Evolutionary conservation across 2,797 vertebrate genomes (phyloP).

Genomic region (Hoplostethus atlanticus): DNA sequence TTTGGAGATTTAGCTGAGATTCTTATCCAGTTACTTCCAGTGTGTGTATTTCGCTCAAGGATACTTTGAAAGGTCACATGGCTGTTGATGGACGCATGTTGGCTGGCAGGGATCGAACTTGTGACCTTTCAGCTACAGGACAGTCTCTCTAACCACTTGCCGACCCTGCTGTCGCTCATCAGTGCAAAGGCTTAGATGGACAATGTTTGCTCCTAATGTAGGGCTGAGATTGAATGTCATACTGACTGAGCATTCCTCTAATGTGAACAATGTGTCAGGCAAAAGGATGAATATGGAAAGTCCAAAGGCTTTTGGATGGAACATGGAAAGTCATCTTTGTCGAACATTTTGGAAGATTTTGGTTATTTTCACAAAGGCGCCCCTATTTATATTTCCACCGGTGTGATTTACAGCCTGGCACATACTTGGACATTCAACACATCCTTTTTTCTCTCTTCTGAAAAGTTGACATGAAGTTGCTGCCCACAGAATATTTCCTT

Average conservation of each 20-base stretch:
- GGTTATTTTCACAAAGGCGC: slow-evolving; percentile 51
- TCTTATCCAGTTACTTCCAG: slow-evolving; percentile 22
- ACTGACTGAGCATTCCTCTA: slow-evolving; percentile 16
- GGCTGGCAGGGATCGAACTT: too few relatives aligned
- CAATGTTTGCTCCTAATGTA: neutral
- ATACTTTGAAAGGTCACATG: neutral
- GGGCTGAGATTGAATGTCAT: neutral
- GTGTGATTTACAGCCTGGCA: slow-evolving; percentile 61
- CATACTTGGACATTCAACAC: slow-evolving; percentile 49
- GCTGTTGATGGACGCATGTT: too few relatives aligned
- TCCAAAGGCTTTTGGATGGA: slow-evolving; percentile 36
- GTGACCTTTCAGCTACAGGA: too few relatives aligned
- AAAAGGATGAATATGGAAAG: slow-evolving; percentile 49
- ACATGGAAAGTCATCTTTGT: slow-evolving; percentile 45
- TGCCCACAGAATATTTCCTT: slow-evolving; percentile 48
- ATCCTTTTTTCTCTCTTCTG: slow-evolving; percentile 35
- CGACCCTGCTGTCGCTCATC: neutral
- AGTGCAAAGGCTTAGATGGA: neutral
- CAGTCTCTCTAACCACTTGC: neutral
- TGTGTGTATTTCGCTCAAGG: slow-evolving; percentile 12
- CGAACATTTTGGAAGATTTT: slow-evolving; percentile 40
- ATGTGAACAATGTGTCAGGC: slow-evolving; percentile 42
- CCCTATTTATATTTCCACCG: slow-evolving; percentile 58
- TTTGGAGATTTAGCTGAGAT: slow-evolving; percentile 18
- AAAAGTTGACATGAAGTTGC: slow-evolving; percentile 31